phyloP scores from a whole-genome alignment of 2,113 vertebrate species.

The Gymnobelideus leadbeateri region DNA sequence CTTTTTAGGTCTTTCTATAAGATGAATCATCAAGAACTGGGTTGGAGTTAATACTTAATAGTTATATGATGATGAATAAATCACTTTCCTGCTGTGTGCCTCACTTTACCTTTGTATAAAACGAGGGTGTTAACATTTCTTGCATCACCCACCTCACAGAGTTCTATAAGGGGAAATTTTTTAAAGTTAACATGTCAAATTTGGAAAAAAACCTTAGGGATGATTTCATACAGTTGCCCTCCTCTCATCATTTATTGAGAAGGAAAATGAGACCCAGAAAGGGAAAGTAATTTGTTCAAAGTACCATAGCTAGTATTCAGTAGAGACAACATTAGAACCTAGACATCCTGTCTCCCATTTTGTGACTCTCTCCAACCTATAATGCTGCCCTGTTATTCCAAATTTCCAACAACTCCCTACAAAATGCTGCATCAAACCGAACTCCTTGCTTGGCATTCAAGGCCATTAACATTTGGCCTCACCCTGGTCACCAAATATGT shows the following conservation, averaged over 20 bases:
- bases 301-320: background rate
- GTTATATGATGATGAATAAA: background rate
- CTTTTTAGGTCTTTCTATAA: background rate
- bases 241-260: background rate
- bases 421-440: background rate
- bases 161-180: background rate
- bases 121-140: background rate
- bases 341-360: background rate
- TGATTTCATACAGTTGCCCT: background rate
- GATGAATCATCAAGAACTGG: background rate
- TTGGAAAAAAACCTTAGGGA: background rate
- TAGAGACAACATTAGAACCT: background rate
- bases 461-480: background rate
- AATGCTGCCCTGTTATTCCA: background rate
- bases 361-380: background rate
- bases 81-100: background rate
- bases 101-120: background rate
- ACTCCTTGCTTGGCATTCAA: background rate
- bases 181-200: background rate
- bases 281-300: background rate
- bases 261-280: background rate
- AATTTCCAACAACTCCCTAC: background rate
- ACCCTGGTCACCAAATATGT: background rate
- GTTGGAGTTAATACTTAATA: background rate
- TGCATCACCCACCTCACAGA: background rate